Percentiles rank a stretch among this genome's conserved stretches.
These are phyloP conservation scores for Agrochola macilenta DNA, from an alignment of 2,888 invertebrate genomes.

Conservation along the genomic window DNA sequence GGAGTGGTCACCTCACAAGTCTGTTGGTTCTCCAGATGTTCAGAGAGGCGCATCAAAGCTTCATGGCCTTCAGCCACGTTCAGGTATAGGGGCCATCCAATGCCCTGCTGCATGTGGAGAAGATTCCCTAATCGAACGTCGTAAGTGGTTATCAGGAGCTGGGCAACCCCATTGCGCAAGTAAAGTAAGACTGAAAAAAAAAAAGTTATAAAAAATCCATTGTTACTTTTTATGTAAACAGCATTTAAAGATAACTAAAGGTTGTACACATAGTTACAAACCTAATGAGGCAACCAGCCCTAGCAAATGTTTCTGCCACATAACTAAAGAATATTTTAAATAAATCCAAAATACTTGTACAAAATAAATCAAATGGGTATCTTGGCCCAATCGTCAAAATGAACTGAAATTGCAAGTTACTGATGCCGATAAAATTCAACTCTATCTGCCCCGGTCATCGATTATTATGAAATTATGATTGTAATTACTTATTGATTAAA, in stretches of 20 bases:
- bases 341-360: conserved; percentile 1
- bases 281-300: conserved; percentile 35
- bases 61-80: conserved; percentile 80
- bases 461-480: conserved; percentile 33
- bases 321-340: not conserved
- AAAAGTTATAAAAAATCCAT: not conserved
- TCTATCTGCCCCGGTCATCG: conserved; percentile 31
- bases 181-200: conserved; percentile 58
- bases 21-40: conserved; percentile 70
- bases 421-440: conserved; percentile 29
- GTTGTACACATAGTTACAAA: conserved; percentile 12
- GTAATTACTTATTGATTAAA: conserved; percentile 24
- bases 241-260: not conserved
- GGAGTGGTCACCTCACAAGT: conserved; percentile 79
- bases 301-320: conserved; percentile 28
- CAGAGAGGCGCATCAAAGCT: conserved; percentile 78
- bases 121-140: conserved; percentile 74
- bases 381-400: conserved; percentile 19
- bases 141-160: conserved; percentile 63
- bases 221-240: not conserved
- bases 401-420: not conserved
- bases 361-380: conserved; percentile 7
- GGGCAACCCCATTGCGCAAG: conserved; percentile 49
- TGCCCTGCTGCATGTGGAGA: conserved; percentile 80
- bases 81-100: conserved; percentile 81